phyloP scores from a whole-genome alignment of 1,140 invertebrate genomes.

The Potamilus streckersoni region DNA sequence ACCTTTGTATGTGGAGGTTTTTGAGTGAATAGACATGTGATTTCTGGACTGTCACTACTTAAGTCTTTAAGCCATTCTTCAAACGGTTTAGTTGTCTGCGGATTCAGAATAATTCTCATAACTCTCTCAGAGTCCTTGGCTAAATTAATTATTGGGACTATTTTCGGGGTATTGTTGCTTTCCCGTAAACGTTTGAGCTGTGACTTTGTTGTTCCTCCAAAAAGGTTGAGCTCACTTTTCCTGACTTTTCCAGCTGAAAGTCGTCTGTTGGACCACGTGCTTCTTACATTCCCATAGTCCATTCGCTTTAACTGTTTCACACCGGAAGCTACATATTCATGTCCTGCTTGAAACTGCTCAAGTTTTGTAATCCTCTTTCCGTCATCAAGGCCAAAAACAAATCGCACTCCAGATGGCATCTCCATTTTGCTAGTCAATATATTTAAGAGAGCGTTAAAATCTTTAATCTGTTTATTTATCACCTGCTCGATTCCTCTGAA shows the following conservation, averaged over 20 bases:
- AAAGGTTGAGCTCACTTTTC: slow-evolving; percentile 44
- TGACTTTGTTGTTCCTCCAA: slow-evolving; percentile 13
- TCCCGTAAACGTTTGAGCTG: slow-evolving; percentile 13
- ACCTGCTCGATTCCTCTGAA: slow-evolving; percentile 86
- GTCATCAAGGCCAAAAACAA: slow-evolving; percentile 88
- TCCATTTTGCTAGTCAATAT: slow-evolving; percentile 67
- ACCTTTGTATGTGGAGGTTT: slow-evolving; percentile 56
- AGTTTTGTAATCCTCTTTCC: slow-evolving; percentile 85
- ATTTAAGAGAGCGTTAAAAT: slow-evolving; percentile 86
- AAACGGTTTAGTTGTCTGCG: slow-evolving; percentile 91
- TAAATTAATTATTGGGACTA: slow-evolving; percentile 60
- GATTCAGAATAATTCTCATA: slow-evolving; percentile 78
- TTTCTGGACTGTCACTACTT: slow-evolving; percentile 46
- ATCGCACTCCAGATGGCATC: slow-evolving; percentile 67
- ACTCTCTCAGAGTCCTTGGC: slow-evolving; percentile 38
- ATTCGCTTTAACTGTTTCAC: slow-evolving; percentile 80
- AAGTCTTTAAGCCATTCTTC: slow-evolving; percentile 83
- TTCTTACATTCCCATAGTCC: slow-evolving; percentile 54
- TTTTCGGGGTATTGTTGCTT: slow-evolving; percentile 31
- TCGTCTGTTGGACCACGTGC: slow-evolving; percentile 47
- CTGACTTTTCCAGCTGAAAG: slow-evolving; percentile 36
- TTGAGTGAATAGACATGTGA: slow-evolving; percentile 53
- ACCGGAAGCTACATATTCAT: slow-evolving; percentile 85
- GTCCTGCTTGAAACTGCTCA: slow-evolving; percentile 90
- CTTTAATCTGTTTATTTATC: slow-evolving; percentile 76